A percentile compares a stretch with the other conserved stretches of the same genome.
phyloP scores from a whole-genome alignment of 1,140 invertebrate genomes.

The Phymastichus coffea region DNA sequence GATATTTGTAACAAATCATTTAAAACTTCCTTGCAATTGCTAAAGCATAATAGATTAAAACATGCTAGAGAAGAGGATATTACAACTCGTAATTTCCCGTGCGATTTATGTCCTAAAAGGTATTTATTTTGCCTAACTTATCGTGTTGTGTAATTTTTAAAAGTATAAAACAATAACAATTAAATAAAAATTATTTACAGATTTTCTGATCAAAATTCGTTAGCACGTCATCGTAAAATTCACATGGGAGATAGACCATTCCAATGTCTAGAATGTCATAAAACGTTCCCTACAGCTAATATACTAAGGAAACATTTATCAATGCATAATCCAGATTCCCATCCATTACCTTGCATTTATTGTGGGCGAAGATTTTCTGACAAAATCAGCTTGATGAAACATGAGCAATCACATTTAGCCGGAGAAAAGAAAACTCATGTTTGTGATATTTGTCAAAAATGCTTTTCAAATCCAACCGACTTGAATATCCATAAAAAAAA shows the following conservation, averaged over 20 bases:
- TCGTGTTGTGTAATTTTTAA: not conserved
- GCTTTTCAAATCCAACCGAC: constrained; percentile 45
- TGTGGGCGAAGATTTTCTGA: constrained; percentile 53
- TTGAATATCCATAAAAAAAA: constrained; percentile 52
- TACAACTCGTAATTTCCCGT: constrained; percentile 55
- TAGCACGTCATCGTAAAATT: constrained; percentile 50
- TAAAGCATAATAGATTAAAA: constrained; percentile 52
- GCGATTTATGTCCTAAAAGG: constrained; percentile 55
- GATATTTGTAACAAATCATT: constrained; percentile 52
- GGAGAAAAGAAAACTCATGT: constrained; percentile 47
- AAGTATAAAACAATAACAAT: constrained; percentile 12
- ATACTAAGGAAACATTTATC: constrained; percentile 49
- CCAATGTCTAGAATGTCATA: constrained; percentile 53
- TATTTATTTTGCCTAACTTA: constrained; percentile 15
- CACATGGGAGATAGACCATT: constrained; percentile 51
- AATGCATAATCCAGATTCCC: constrained; percentile 50
- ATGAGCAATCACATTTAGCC: constrained; percentile 52
- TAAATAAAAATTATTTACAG: constrained; percentile 31
- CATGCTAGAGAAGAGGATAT: constrained; percentile 55
- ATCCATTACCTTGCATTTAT: constrained; percentile 52
- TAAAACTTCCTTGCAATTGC: constrained; percentile 51
- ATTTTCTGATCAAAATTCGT: constrained; percentile 53
- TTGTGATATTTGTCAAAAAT: constrained; percentile 52
- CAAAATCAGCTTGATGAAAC: constrained; percentile 47
- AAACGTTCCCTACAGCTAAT: constrained; percentile 50